Base-by-base conservation (phyloP, 2,113 vertebrate genomes). In the Hyla sarda region DNA sequence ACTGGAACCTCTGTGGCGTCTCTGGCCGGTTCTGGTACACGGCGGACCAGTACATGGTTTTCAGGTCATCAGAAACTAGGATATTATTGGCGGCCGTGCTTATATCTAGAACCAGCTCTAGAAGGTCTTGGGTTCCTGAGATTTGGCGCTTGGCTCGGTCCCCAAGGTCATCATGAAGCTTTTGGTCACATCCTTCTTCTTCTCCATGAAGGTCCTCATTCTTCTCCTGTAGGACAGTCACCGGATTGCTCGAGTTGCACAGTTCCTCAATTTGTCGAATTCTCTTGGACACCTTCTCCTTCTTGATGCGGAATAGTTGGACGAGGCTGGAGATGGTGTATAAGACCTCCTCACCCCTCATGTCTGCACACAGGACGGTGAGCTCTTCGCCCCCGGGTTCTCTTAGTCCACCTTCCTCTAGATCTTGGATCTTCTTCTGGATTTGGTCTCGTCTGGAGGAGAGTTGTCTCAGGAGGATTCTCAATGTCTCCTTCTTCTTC, bases 401-500 rank as follows among this genome's bases (percentile, higher is more conserved):
- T 50, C 1, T 37, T n/a, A 19, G 11, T 28, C 41, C 25, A 30
- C 11, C 23, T 4, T 77, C 58, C 28, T 62, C 54, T 41, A 75
- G 72, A 3, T 41, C 45, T 28, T 62, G 54, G 54, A 28, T 12
- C 47, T 2, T 41, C 13, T 34, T 48, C 54, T 62, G 54, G 28
- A 41, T 75, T 54, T 62, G 19, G 1, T 32, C 16, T 30, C 54
- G 58, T 58, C 62, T 58, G 21, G n/a, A 47, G 17, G 13, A 62
- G 34, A 84, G 54, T 48, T 75, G 62, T 9, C 17, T 9, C 72
- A 84, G 13, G 21, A 76, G 5, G 4, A 9, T 9, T n/a, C 25
- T 76, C 2, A 84, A 12, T 30, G 13, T 65, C 25, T 48, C 25
- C 32, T 77, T 84, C 83, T 84, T 84, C 45, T 65, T 62, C 19